These are phyloP conservation scores for Lottia scabra DNA, from an alignment of 2,888 invertebrate genomes.

Conservation along the genomic window DNA sequence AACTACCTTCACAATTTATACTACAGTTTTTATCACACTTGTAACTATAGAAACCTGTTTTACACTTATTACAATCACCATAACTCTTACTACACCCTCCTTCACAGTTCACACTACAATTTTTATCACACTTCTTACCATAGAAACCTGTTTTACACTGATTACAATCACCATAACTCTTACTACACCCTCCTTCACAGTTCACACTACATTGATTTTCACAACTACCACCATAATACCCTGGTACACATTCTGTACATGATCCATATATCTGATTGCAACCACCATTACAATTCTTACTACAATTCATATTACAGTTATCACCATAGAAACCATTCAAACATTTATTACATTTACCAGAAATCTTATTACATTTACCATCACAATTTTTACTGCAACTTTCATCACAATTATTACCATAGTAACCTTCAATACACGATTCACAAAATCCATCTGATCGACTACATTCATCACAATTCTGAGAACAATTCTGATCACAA, in stretches of 20 bases:
- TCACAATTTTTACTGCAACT: background rate
- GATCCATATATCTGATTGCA: too few species aligned
- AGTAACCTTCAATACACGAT: constrained; percentile 19
- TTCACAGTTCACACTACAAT: background rate
- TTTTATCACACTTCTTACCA: background rate
- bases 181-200: background rate
- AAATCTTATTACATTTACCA: constrained; percentile 29
- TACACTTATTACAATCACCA: constrained; percentile 23
- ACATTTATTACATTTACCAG: constrained; percentile 38
- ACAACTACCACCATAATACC: constrained; percentile 6
- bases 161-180: constrained; percentile 24
- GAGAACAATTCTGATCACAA: constrained; percentile 31
- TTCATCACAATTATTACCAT: background rate
- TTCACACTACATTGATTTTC: background rate
- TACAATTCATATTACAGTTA: background rate
- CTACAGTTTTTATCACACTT: background rate
- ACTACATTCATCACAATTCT: constrained; percentile 20
- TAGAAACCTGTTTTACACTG: background rate
- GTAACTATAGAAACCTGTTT: background rate
- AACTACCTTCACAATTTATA: background rate
- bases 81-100: background rate
- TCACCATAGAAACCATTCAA: constrained; percentile 33
- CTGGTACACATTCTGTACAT: background rate
- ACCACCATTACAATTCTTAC: background rate
- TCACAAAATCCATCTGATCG: constrained; percentile 21